Base-by-base conservation (phyloP, 1,140 invertebrate species). In the Bombus waltoni region DNA sequence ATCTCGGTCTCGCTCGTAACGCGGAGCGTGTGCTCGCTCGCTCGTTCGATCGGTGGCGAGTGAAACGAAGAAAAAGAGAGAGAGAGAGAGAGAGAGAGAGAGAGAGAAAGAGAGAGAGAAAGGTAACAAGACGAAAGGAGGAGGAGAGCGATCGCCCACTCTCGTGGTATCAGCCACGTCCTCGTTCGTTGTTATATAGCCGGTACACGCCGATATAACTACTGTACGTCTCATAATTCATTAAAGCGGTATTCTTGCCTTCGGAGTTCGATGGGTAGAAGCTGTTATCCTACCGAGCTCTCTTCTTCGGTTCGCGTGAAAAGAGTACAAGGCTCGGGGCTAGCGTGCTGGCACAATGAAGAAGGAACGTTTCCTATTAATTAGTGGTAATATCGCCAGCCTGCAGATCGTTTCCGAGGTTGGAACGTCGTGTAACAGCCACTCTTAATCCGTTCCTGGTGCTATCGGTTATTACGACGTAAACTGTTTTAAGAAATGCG, bases 1-100 rank as follows among this genome's bases (percentile, higher is more conserved):
- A 91, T 91, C 90, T 88, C 84, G 87, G 70, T 91, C 89, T 88
- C 83, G 89, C 89, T 91, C 87, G 89, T 90, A 91, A 90, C 87
- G 57, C 77, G 73, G 83, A 85, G 83, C 66, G 65, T 22, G 66
- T 53, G 42, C 42, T 65, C 74, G 71, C 72, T 66, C 47, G 42
- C 42, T 57, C 25, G 68, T 40, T 66, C 65, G 32, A 66, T 35
- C 62, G 59, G 59, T n/a, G 59, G 59, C 59, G 59, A 62, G 28
- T n/a, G 15, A 66, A 11, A 13, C 35, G 38, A 28, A 73, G 71
- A 32, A 5, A n/a, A 35, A 13, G 35, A 15, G 15, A 18, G 6
- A 47, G 47, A 47, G 15, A 18, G 15, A 47, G 62, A 4, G 10
- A 68, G 25, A 28, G 70, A 35, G 15, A 72, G 47, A 18, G 5